These are phyloP conservation scores for Harlomillsia oculata DNA, from an alignment of 1,140 invertebrate species.

Conservation along the genomic window DNA sequence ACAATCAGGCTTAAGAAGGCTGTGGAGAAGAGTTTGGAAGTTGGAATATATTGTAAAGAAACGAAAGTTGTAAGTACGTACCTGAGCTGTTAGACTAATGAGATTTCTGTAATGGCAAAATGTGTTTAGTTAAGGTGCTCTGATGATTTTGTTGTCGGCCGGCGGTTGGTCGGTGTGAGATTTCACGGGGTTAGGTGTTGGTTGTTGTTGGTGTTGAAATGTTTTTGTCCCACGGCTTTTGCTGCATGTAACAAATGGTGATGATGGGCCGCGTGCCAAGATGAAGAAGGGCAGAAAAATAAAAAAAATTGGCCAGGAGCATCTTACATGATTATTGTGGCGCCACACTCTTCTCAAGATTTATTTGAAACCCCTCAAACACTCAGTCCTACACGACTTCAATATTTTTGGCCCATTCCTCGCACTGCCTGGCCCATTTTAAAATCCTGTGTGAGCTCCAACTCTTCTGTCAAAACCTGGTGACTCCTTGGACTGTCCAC, in stretches of 20 bases:
- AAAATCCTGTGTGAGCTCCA: slow-evolving; percentile 1
- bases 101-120: too few relatives aligned
- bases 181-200: too few relatives aligned
- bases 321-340: slow-evolving; percentile 24
- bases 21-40: too few relatives aligned
- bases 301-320: slow-evolving; percentile 22
- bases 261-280: slow-evolving; percentile 14
- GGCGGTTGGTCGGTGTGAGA: too few relatives aligned
- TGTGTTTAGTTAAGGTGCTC: too few relatives aligned
- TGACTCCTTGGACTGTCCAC: slow-evolving; percentile 3
- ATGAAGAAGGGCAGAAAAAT: slow-evolving; percentile 4
- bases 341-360: slow-evolving; percentile 16
- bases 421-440: slow-evolving; percentile 12
- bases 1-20: too few relatives aligned
- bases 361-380: neutral
- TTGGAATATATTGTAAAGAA: too few relatives aligned
- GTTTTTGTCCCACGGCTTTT: slow-evolving; percentile 10
- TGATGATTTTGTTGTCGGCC: too few relatives aligned
- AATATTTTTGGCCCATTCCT: slow-evolving; percentile 17
- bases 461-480: slow-evolving; percentile 7
- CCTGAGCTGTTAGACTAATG: too few relatives aligned
- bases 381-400: neutral
- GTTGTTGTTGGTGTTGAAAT: slow-evolving; percentile 1
- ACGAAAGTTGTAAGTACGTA: too few relatives aligned
- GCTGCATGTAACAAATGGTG: too few relatives aligned